Evolutionary conservation across 2,797 vertebrate genomes (phyloP), one percentile per base, ranked within the genome.

Genomic region (Sebastes cheni): DNA sequence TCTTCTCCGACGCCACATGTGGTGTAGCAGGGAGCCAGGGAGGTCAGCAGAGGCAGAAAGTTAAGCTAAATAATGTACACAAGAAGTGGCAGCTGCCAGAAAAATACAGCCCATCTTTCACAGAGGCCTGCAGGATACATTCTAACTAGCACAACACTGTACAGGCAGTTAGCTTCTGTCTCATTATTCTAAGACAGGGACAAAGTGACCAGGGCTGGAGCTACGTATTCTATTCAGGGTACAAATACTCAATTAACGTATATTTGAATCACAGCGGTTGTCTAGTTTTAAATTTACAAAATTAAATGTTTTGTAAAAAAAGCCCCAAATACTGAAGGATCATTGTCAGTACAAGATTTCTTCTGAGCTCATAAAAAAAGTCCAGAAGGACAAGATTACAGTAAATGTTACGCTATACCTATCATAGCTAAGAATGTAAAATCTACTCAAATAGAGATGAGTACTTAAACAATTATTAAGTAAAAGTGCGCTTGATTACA

Each of bases 11-110:
- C 66, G 62, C 84, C 27, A 50, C 89, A 88, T 90, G 89, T 83
- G 87, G 89, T 80, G 86, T 66, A 86, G 84, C 86, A 82, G 81
- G 56, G 50, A 88, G 73, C 55, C 71, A 67, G 61, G 22, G 85
- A 90, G 91, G 94, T 93, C 93, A 92, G 82, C 93, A 92, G 82
- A 90, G 46, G 81, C 50, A 85, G 85, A 85, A 89, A 83, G 87
- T 88, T 80, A 87, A 86, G 83, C 77, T 89, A 92, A 93, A 93
- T 94, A 93, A 94, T 93, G 80, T 82, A 91, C 79, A 94, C 85
- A 80, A 87, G 90, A 93, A 92, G 90, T 93, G 93, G 91, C 93
- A 94, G 92, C 93, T 95, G 93, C 89, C 93, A 94, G 82, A 92
- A 93, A 93, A 91, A 93, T 92, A 27, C 86, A 80, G 67, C 67